Evolutionary conservation across 1,140 invertebrate genomes (phyloP), one percentile per base, ranked within the genome.

Genomic region (Zaprionus capensis): DNA sequence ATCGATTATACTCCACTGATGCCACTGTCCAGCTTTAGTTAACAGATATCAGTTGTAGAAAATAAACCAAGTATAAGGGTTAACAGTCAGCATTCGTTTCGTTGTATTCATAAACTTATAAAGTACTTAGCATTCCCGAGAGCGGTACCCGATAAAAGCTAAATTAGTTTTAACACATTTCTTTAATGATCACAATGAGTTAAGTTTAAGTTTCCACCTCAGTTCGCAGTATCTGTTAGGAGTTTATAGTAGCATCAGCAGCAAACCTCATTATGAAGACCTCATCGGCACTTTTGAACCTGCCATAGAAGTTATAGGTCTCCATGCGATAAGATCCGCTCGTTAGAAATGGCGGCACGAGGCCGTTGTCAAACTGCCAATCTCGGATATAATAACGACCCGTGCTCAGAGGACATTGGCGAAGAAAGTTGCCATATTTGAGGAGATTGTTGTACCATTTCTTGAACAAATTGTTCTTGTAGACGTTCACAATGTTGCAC

Each of bases 371-470:
- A 9, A 84, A 71, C 64, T 74, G 65, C 78, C 82, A 84, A 41
- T 66, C 58, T 4, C 24, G 63, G 17, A 84, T 7, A 38, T 81
- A 81, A 61, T 84, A 84, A 46, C 78, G 58, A 5, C 74, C 49
- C 2, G 74, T 53, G 17, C 49, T 58, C 12, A 84, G 22, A 0
- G 82, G 82, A 20, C 82, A 84, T 9, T 81, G 56, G n/a, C 57
- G 70, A 9, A 81, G 44, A 36, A 85, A 85, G 44, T 85, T 85
- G 1, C 82, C 82, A 49, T 85, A 85, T 61, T 85, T 75, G 2
- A 81, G 55, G 5, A 81, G 31, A 53, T 81, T 81, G 5, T 49
- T 71, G 46, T 75, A 85, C 82, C 82, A 85, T 59, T 77, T 82
- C 31, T 90, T 88, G 0, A 91, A 78, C 0, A 86, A 34, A n/a